Conservation (phyloP, 2,888 invertebrate genomes). For the Himalopsyche kuldschensis region DNA sequence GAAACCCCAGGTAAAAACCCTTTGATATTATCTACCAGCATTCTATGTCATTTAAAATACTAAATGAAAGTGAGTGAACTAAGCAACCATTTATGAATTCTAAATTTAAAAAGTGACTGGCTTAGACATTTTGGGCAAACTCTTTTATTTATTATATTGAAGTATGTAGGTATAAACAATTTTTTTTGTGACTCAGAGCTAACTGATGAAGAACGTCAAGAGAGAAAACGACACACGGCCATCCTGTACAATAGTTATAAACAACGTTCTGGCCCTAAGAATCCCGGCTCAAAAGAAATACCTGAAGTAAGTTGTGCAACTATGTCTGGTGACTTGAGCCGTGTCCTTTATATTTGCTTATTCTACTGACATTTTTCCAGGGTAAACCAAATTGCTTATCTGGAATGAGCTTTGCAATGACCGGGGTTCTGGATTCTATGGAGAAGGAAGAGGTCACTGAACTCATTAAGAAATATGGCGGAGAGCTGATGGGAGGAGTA, state of each 20-base stretch:
- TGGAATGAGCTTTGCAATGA: slow-evolving; percentile 73
- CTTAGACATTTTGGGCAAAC: too few species aligned
- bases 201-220: slow-evolving; percentile 69
- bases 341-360: too few species aligned
- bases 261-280: slow-evolving; percentile 75
- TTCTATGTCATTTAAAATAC: too few species aligned
- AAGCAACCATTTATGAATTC: too few species aligned
- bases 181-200: slow-evolving; percentile 46
- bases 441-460: slow-evolving; percentile 78
- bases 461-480: slow-evolving; percentile 78
- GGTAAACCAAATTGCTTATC: slow-evolving; percentile 73
- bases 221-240: slow-evolving; percentile 66
- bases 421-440: slow-evolving; percentile 86
- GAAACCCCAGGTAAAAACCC: slow-evolving; percentile 19
- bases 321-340: too few species aligned
- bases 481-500: slow-evolving; percentile 71
- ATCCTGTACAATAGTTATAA: slow-evolving; percentile 75
- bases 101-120: neutral
- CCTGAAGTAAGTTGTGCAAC: slow-evolving; percentile 65
- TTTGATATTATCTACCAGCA: too few species aligned
- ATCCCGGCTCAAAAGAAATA: slow-evolving; percentile 80
- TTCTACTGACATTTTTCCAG: slow-evolving; percentile 46
- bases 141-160: neutral
- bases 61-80: too few species aligned
- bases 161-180: neutral